A percentile compares a stretch with the other conserved stretches of the same genome.
These are phyloP conservation scores for Caenorhabditis parvicauda DNA, from an alignment of 2,888 invertebrate species.

Conservation along the genomic window DNA sequence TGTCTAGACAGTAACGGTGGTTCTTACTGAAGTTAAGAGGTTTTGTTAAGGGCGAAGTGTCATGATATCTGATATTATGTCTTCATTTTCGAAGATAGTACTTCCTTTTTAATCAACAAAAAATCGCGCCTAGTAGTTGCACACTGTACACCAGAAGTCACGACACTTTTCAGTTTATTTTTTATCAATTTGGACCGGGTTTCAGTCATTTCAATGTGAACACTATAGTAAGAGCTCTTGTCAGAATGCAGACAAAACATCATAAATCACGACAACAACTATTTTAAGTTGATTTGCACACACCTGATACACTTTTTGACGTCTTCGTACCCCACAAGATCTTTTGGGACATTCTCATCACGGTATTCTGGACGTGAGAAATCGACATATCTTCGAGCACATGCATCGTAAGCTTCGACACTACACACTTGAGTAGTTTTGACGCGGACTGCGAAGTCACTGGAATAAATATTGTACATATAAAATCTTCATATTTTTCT, in stretches of 20 bases:
- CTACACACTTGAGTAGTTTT: slow-evolving; percentile 42
- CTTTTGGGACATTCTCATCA: slow-evolving; percentile 30
- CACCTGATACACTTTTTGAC: slow-evolving; percentile 38
- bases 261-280: not conserved
- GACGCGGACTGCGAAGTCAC: slow-evolving; percentile 39
- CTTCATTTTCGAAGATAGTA: no score
- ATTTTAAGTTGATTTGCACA: not conserved
- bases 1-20: slow-evolving; percentile 38
- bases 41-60: no score
- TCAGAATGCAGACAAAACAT: no score
- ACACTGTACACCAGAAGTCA: no score
- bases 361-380: slow-evolving; percentile 26
- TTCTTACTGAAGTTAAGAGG: slow-evolving; percentile 40
- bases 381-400: slow-evolving; percentile 46
- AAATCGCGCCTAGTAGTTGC: no score
- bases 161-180: no score
- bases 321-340: slow-evolving; percentile 30
- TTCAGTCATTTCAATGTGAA: no score
- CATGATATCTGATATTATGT: no score
- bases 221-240: no score
- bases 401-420: slow-evolving; percentile 49
- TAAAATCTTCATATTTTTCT: not conserved
- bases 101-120: no score
- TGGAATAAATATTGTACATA: slow-evolving; percentile 12
- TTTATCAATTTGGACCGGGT: no score